Percentiles rank a stretch among this genome's conserved stretches.
These are phyloP conservation scores for Ceratitis capitata DNA, from an alignment of 1,140 invertebrate genomes.

Conservation along the genomic window DNA sequence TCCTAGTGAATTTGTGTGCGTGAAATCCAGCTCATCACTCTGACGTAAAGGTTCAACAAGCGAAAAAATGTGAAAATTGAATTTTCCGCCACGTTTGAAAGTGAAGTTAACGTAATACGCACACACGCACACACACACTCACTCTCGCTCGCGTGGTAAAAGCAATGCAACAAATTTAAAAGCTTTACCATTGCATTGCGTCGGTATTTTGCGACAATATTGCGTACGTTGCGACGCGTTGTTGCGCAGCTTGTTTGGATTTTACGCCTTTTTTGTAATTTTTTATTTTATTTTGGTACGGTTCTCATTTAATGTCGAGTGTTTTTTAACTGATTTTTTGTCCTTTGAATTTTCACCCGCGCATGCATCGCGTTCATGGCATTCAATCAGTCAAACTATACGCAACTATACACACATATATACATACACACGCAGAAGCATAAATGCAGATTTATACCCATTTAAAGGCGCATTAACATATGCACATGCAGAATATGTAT, in stretches of 20 bases:
- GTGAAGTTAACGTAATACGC: not conserved
- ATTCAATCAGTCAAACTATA: not conserved
- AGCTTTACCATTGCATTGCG: not conserved
- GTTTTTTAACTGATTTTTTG: too few relatives aligned
- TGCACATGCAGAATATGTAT: not conserved
- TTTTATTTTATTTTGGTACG: not conserved
- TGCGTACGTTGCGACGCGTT: not conserved
- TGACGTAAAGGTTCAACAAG: conserved; percentile 38
- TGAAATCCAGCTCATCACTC: not conserved
- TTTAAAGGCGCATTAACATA: not conserved
- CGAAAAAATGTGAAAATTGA: conserved; percentile 42
- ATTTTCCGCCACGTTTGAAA: conserved; percentile 4
- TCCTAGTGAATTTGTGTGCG: too few relatives aligned
- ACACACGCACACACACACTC: not conserved
- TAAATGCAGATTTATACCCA: not conserved
- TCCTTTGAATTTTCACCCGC: not conserved
- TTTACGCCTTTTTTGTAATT: not conserved
- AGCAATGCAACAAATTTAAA: not conserved
- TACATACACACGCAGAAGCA: not conserved
- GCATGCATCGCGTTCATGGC: not conserved
- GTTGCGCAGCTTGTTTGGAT: not conserved
- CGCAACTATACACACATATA: not conserved
- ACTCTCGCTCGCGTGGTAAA: not conserved
- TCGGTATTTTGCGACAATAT: not conserved
- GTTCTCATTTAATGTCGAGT: not conserved